Base-by-base conservation (phyloP, 2,888 invertebrate genomes). In the Tridacna crocea region DNA sequence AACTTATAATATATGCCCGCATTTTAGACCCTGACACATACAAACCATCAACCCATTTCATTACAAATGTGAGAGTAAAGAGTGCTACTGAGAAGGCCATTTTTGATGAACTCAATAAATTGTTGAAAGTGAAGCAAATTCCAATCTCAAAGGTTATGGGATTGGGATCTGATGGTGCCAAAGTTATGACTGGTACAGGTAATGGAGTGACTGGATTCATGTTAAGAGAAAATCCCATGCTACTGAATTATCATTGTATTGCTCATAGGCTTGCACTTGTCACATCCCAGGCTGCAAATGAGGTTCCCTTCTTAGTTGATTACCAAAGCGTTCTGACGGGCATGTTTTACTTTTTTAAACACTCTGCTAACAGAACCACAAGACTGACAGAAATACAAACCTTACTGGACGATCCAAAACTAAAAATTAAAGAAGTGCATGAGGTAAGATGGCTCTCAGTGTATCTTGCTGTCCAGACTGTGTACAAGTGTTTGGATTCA, bases 371-470 rank as follows among this genome's bases (percentile, higher is more conserved):
- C 24, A 48, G 75, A 47, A 24, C 19, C 3, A 17, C 55, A 19
- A 17, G 70, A 27, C 36, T 80, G 4, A 1, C 17, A 36, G 63
- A 68, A 24, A 80, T 80, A 8, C 75, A 80, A 63, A 22, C 15
- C 17, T 66, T 66, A 19, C 51, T 81, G 15, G 70, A 81, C 58
- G 77, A 81, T 17, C 81, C 81, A 11, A 61, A 17, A 3, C 6
- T 75, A 19, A 82, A 79, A 75, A 60, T 82, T 1, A 79, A 75
- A 46, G 82, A 82, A 63, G 78, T 82, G 3, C 78, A 82, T 66
- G 72, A 79, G 65, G 75, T 82, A 19, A 63, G 72, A 48, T 81
- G 77, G 77, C 22, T 81, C 60, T 75, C 65, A 10, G 24, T 61
- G 15, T 80, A 60, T 47, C 19, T 75, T 22, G 82, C 78, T 55